These are phyloP conservation scores for Caenorhabditis angaria DNA, from an alignment of 2,888 invertebrate species.

Conservation along the genomic window DNA sequence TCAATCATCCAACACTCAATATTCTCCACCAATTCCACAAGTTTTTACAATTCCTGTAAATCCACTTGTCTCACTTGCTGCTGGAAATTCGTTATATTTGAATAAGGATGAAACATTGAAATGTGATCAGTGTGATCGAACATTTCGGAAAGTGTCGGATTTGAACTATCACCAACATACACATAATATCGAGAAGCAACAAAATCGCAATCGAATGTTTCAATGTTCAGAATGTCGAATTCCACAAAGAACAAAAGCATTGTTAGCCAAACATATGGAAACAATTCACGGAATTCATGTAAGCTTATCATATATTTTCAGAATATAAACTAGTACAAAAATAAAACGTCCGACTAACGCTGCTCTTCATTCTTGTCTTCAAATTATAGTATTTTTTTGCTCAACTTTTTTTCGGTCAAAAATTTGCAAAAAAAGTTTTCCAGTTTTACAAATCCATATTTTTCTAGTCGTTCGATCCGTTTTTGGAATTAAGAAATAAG, in stretches of 20 bases:
- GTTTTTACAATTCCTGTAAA: background rate
- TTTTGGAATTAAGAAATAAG: no score
- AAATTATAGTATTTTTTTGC: no score
- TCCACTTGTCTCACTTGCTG: background rate
- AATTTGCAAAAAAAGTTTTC: no score
- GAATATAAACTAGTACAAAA: background rate
- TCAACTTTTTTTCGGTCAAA: no score
- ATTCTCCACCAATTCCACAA: background rate
- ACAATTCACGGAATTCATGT: slow-evolving; percentile 45
- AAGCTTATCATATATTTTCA: slow-evolving; percentile 12
- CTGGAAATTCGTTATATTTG: background rate
- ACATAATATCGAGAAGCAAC: slow-evolving; percentile 75
- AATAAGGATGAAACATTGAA: slow-evolving; percentile 20
- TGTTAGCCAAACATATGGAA: slow-evolving; percentile 68
- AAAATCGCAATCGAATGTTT: slow-evolving; percentile 45
- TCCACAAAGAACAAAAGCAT: slow-evolving; percentile 66
- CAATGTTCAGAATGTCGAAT: slow-evolving; percentile 72
- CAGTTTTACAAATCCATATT: no score
- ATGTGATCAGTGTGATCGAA: slow-evolving; percentile 83
- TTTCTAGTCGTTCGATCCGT: no score
- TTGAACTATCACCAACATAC: slow-evolving; percentile 64
- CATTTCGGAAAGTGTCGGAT: slow-evolving; percentile 83
- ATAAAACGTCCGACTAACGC: background rate
- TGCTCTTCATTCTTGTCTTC: no score
- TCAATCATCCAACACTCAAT: background rate